phyloP scores from a whole-genome alignment of 2,888 invertebrate species.

The Cremastinae sp. region DNA sequence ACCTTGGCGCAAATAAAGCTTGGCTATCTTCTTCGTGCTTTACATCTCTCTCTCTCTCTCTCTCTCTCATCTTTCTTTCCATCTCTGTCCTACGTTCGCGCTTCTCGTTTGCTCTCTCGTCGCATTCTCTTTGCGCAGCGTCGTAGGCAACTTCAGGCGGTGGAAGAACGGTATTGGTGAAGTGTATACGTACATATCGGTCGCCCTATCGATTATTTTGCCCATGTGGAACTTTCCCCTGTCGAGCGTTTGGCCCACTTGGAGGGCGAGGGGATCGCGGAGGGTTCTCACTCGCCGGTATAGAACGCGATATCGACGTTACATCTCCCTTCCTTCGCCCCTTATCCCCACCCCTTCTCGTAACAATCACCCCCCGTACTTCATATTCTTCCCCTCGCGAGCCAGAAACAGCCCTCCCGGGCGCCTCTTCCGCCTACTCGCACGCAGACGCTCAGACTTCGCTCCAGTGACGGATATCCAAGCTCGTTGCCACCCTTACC shows the following conservation, averaged over 20 bases:
- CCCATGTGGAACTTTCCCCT: constrained; percentile 78
- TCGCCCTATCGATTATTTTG: constrained; percentile 80
- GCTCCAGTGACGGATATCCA: constrained; percentile 51
- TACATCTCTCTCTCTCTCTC: too few species aligned
- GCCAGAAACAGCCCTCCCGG: constrained; percentile 38
- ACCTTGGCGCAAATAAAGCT: too few species aligned
- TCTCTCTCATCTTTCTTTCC: neutral
- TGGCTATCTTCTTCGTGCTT: too few species aligned
- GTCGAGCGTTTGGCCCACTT: constrained; percentile 63
- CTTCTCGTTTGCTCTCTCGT: constrained; percentile 12
- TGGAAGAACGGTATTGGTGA: constrained; percentile 29
- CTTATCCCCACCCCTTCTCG: constrained; percentile 8
- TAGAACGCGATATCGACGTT: constrained; percentile 79
- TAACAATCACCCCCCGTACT: constrained; percentile 37
- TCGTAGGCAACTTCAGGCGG: neutral
- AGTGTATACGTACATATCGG: constrained; percentile 74
- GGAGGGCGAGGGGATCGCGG: neutral
- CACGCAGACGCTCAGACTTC: constrained; percentile 50
- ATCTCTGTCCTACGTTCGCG: neutral
- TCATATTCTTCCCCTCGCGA: constrained; percentile 44
- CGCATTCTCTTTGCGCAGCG: constrained; percentile 19
- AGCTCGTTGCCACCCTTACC: neutral
- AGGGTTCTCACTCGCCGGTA: constrained; percentile 63
- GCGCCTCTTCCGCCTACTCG: constrained; percentile 46
- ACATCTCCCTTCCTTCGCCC: constrained; percentile 71